Conservation (phyloP, 1,140 invertebrate species). For the Varroa destructor region DNA sequence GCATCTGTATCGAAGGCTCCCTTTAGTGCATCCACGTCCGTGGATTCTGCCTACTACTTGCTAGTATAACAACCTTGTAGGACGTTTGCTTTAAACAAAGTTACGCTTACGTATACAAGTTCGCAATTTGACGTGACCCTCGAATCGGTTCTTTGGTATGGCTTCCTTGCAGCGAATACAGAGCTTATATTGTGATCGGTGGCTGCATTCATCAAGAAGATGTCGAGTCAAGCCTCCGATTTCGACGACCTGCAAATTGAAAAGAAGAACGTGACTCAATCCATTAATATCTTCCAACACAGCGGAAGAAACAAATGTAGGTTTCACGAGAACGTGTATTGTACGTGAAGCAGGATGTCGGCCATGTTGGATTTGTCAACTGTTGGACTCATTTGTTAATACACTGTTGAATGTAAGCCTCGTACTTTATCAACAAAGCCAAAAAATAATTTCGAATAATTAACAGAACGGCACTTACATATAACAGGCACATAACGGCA, state of each 20-base stretch:
- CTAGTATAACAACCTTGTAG: no score
- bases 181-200: slow-evolving; percentile 50
- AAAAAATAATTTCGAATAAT: no score
- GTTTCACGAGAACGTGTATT: neutral
- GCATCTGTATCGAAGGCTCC: no score
- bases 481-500: no score
- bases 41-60: no score
- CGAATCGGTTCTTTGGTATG: slow-evolving; percentile 48
- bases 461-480: no score
- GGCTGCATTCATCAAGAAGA: slow-evolving; percentile 58
- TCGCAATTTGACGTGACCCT: slow-evolving; percentile 48
- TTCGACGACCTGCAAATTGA: slow-evolving; percentile 53
- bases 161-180: slow-evolving; percentile 56
- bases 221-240: slow-evolving; percentile 65
- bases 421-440: no score
- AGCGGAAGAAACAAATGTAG: neutral
- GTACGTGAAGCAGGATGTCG: neutral
- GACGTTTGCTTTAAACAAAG: no score
- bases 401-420: no score
- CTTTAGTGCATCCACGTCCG: no score
- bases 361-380: no score
- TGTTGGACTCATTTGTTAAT: no score
- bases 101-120: slow-evolving; percentile 48
- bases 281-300: neutral
- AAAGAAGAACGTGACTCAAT: neutral